Base-by-base conservation (phyloP, 2,797 vertebrate genomes). In the Malurus splendens region DNA sequence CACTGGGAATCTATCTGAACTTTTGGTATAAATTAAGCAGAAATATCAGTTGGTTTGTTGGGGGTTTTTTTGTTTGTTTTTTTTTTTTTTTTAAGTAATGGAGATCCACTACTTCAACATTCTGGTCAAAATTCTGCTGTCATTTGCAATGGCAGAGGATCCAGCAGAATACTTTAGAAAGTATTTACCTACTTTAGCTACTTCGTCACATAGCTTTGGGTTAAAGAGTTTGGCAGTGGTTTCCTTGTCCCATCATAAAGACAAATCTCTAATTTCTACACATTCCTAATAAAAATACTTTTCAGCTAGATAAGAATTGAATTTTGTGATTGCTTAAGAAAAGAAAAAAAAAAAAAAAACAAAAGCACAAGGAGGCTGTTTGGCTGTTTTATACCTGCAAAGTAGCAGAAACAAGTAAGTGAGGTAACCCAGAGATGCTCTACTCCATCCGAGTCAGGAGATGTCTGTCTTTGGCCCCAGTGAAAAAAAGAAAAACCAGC, bases 191-290 rank as follows among this genome's bases (percentile, higher is more conserved):
- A 36, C 36, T 36, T 11, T 36, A 36, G 36, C 15, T 5, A 64
- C 24, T 80, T 84, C 39, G 30, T 8, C n/a, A 25, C 0, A 0
- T 14, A 74, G 11, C 12, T 79, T 55, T 47, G 15, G 15, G 8
- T 18, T 41, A 33, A 79, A 30, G 17, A 62, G 33, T 16, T 65
- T 72, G 9, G 4, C 10, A 66, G 38, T 13, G 7, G 5, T 41
- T 81, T 81, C 36, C 28, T 81, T 61, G 5, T 42, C 48, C 15
- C 6, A 36, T 23, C n/a, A 30, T 10, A 52, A 48, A 62, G n/a
- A 73, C 14, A 79, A 65, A 75, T 24, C 22, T 33, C 14, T 38
- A 32, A 73, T 52, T 77, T 64, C 36, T 56, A 27, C 16, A 51
- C 3, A 52, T 59, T 60, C 32, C 14, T 14, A 82, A 39, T 22